Base-by-base conservation (phyloP, 2,113 vertebrate species). In the Hystrix brachyura region DNA sequence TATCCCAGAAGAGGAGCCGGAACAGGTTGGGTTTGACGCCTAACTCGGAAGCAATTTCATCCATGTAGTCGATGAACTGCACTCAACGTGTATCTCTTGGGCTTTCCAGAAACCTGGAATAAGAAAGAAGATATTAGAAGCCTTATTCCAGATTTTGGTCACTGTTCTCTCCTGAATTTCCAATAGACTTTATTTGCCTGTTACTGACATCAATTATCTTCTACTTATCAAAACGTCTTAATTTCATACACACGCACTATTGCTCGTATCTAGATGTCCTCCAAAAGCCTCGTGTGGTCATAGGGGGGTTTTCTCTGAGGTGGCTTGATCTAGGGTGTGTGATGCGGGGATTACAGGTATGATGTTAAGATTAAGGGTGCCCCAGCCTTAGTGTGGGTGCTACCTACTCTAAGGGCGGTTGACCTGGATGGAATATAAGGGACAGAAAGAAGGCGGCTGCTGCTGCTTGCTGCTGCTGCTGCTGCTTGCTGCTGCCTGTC, bases 1-100 rank as follows among this genome's bases (percentile, higher is more conserved):
- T 99, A 87, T 99, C 99, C 0, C 97, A 98, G 96, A 99, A 95
- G 94, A 99, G 89, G 85, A 99, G 93, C 34, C 59, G 2, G 0
- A 94, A 13, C 34, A 99, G 0, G 34, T 46, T 98, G 97, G 99
- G 99, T 88, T 93, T 97, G 60, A 98, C 99, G 0, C 99, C 99
- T 15, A 99, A 46, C 94, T 98, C 97, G 38, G 87, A 65, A 62
- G 99, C 99, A 3, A 99, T 71, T 92, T 99, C 99, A 0, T 99
- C 99, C 99, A 99, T 99, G 98, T 99, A 99, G 0, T 65, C 25
- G 0, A 99, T 0, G 14, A 98, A 99, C 64, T 99, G 98, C 29
- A 99, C 99, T 76, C 99, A 99, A 94, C 99, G 98, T 85, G 98
- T 98, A 97, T 99, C 98, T 74, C 99, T 95, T 81, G 6, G 97